Base-by-base conservation (phyloP, 2,888 invertebrate genomes). In the Thecophora atra region DNA sequence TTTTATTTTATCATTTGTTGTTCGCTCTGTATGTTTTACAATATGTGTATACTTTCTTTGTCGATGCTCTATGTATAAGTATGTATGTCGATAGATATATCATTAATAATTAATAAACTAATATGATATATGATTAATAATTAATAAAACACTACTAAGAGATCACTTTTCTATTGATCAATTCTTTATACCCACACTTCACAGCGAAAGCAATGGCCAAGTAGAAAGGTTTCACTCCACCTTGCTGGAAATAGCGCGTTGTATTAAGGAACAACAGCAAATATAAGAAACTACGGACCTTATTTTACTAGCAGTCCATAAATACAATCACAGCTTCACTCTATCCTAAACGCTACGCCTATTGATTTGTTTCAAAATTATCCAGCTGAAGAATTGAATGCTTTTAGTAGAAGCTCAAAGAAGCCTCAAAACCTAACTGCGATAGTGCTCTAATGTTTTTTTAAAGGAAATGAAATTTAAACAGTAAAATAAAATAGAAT, bases 151-250 rank as follows among this genome's bases (percentile, higher is more conserved):
- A 24, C 28, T 73, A n/a, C 65, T 73, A 4, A 74, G 73, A 62
- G 70, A 75, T 15, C 70, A 67, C 54, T 74, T 72, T 63, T 58
- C 30, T 51, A 71, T 72, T 2, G 26, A 67, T 6, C 71, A 68
- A 44, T 68, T 42, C 44, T 68, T 56, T 26, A 58, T 68, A 24
- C 75, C 76, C 63, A 73, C 73, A 37, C 72, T 72, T 15, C 77
- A 74, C 60, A 77, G 75, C 47, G 71, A 73, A 47, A 74, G 75
- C 21, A 74, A 74, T 54, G 76, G 72, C 5, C 75, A 76, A 47
- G 72, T 75, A 26, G 71, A 75, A n/a, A 42, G 71, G 15, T 58
- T 76, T 21, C 72, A 76, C n/a, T 73, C 72, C 60, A 76, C 71
- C 51, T 68, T 75, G 26, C 6, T 70, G 19, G 74, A 74, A 66